phyloP scores from a whole-genome alignment of 1,140 invertebrate species.

The Sycobia sp. region DNA sequence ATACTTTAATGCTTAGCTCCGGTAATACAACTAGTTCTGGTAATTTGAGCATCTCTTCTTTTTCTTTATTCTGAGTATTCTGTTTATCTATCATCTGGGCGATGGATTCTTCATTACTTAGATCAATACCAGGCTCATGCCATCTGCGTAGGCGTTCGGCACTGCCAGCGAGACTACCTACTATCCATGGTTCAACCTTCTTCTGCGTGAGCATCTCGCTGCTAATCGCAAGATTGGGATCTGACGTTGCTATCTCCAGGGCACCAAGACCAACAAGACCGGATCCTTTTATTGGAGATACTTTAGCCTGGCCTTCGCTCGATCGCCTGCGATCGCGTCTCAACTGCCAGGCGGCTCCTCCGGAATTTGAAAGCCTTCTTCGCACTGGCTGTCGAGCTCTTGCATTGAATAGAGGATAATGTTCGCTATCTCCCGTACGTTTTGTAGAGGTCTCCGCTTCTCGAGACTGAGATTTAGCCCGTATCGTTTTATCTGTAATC shows the following conservation, averaged over 20 bases:
- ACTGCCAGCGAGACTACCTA: constrained; percentile 21
- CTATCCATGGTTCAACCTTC: constrained; percentile 17
- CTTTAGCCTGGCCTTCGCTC: constrained; percentile 49
- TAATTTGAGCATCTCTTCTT: constrained; percentile 24
- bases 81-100: constrained; percentile 37
- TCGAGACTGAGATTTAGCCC: constrained; percentile 55
- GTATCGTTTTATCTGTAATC: constrained; percentile 41
- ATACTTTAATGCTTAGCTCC: constrained; percentile 11
- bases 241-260: constrained; percentile 45
- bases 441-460: constrained; percentile 35
- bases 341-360: constrained; percentile 40
- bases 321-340: constrained; percentile 51
- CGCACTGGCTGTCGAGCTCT: constrained; percentile 40
- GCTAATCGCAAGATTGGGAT: constrained; percentile 49
- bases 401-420: constrained; percentile 28
- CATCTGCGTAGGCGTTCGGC: constrained; percentile 45
- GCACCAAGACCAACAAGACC: constrained; percentile 5
- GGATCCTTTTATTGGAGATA: constrained; percentile 5
- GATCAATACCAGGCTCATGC: constrained; percentile 47
- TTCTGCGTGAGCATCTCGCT: constrained; percentile 30
- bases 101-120: constrained; percentile 47
- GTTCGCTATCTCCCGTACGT: constrained; percentile 38
- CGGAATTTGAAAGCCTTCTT: constrained; percentile 47
- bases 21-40: not conserved
- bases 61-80: constrained; percentile 36